These are phyloP conservation scores for Gambusia holbrooki DNA, from an alignment of 2,113 vertebrate genomes.

Conservation along the genomic window DNA sequence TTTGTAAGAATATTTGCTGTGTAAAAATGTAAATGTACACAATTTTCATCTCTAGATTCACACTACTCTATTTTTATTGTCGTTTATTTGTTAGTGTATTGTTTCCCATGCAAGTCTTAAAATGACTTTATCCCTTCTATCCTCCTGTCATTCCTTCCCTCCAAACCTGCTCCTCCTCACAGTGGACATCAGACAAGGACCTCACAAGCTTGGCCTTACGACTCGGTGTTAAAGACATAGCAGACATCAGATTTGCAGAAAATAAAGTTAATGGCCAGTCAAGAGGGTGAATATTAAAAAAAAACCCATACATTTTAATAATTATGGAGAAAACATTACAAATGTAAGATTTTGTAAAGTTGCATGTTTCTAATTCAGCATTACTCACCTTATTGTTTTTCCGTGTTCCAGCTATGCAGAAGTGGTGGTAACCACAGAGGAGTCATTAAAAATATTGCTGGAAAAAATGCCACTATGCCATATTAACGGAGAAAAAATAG, in stretches of 20 bases:
- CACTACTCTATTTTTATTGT: not conserved
- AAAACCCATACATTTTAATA: not conserved
- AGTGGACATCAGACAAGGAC: constrained; percentile 96
- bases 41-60: not conserved
- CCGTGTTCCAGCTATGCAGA: constrained; percentile 86
- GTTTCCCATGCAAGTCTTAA: not conserved
- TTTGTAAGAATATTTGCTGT: not conserved
- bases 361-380: not conserved
- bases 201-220: constrained; percentile 84
- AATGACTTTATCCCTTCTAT: not conserved
- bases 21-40: not conserved
- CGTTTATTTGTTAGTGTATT: not conserved
- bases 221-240: constrained; percentile 88
- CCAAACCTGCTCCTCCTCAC: constrained; percentile 37
- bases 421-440: constrained; percentile 88
- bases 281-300: constrained; percentile 86
- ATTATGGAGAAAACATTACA: not conserved
- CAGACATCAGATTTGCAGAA: constrained; percentile 93
- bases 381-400: not conserved
- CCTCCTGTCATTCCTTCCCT: constrained; percentile 1
- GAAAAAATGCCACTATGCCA: constrained; percentile 88
- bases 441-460: constrained; percentile 87
- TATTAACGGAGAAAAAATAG: constrained; percentile 88
- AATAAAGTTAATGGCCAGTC: constrained; percentile 94
- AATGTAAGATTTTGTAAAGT: not conserved